Base-by-base conservation (phyloP, 2,888 invertebrate genomes). In the Diplazon laetatorius region DNA sequence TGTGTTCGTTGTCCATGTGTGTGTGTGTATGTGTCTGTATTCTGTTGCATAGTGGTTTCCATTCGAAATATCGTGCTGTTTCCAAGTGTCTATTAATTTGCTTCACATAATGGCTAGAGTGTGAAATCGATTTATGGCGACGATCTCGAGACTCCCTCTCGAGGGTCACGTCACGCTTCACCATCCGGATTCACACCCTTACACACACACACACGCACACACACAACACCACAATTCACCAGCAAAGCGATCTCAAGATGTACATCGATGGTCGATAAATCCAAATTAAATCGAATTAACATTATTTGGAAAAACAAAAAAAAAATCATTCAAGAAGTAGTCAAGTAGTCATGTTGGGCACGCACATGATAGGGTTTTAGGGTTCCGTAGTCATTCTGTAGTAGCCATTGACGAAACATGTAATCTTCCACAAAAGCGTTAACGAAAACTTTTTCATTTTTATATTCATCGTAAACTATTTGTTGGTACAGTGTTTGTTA, bases 41-140 rank as follows among this genome's bases (percentile, higher is more conserved):
- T 6, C 30, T 5, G 4, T 5, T 30, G 4, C 82, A 83, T 82
- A 80, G 80, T 78, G 83, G 81, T 82, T 82, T 77, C 82, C 77
- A 85, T 84, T 81, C 75, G 80, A 82, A 82, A 74, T 73, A 57
- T 55, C 70, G 68, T 77, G 72, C 75, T 39, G 50, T 77, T 71
- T 76, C 75, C 80, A 84, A 86, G 84, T 87, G 85, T 88, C 87
- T 86, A 89, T 89, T 88, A 89, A 89, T 89, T 88, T 87, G 72
- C 71, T 71, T 35, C 44, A 70, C 44, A 85, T 82, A 85, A 83
- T 81, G 85, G 82, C 82, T 82, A 66, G 85, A 85, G 86, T 84
- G 85, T 86, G 84, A 88, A 87, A 88, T 88, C 87, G 86, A 87
- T 87, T 87, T 82, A 78, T 60, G 71, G 60, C 30, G 30, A 72